Percentiles rank a stretch among this genome's conserved stretches.
These are phyloP conservation scores for Tenualosa thibaudeaui DNA, from an alignment of 2,797 vertebrate genomes.

Conservation along the genomic window DNA sequence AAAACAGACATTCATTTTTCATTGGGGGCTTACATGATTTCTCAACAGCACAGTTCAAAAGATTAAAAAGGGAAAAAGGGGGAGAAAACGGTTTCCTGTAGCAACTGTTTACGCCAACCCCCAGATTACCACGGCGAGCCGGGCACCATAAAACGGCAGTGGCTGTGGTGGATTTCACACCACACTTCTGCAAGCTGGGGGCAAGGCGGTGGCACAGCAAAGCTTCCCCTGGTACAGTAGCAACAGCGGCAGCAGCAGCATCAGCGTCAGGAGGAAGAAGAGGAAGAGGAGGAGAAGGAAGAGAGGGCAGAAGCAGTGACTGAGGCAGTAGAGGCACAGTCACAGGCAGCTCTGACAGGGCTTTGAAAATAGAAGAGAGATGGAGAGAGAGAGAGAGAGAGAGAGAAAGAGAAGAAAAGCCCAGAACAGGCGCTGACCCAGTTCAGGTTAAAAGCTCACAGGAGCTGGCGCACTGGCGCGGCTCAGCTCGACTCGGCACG, in stretches of 20 bases:
- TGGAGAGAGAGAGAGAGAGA: conserved; percentile 9
- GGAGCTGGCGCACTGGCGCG: conserved; percentile 14
- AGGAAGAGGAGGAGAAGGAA: no score
- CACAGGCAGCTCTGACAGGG: conserved; percentile 5
- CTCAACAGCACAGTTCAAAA: conserved; percentile 53
- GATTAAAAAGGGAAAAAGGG: conserved; percentile 40
- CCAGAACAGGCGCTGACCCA: conserved; percentile 53
- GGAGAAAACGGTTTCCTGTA: conserved; percentile 48
- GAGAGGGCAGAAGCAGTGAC: neutral
- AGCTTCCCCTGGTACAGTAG: conserved; percentile 8
- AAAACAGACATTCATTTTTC: conserved; percentile 57
- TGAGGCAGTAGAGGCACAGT: neutral
- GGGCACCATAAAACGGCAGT: conserved; percentile 45
- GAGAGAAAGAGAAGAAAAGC: neutral
- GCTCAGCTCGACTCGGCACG: neutral
- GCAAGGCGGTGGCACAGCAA: conserved; percentile 28
- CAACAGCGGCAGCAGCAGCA: conserved; percentile 8
- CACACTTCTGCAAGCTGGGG: conserved; percentile 47
- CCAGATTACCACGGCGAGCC: conserved; percentile 41
- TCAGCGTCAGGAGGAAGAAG: no score
- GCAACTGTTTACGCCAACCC: conserved; percentile 45
- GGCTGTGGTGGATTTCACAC: conserved; percentile 54
- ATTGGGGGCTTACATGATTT: conserved; percentile 54
- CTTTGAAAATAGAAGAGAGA: conserved; percentile 16
- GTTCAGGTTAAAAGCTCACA: conserved; percentile 54